phyloP scores from a whole-genome alignment of 2,797 vertebrate genomes.

The Acrocephalus scirpaceus region DNA sequence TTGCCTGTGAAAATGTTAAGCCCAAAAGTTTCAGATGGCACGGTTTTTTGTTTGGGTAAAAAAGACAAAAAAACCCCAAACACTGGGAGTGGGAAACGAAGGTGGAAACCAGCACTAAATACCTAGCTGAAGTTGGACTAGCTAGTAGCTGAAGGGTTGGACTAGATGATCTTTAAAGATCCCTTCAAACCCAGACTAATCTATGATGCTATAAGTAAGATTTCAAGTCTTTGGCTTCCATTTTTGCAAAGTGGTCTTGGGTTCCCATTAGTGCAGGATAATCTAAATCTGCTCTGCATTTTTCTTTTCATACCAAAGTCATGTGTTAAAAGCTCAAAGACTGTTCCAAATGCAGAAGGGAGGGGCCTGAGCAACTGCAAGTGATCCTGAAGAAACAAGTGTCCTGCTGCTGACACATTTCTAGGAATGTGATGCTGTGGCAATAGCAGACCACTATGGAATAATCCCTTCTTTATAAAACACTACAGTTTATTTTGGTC shows the following conservation, averaged over 20 bases:
- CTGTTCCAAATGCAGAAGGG: background rate
- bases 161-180: background rate
- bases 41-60: background rate
- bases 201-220: background rate
- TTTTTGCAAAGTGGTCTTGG: background rate
- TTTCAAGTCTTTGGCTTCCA: background rate
- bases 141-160: background rate
- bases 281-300: background rate
- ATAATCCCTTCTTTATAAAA: background rate
- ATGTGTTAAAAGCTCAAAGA: background rate
- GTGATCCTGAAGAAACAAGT: background rate
- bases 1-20: background rate
- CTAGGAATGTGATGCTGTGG: background rate
- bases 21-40: background rate
- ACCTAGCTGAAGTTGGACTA: background rate
- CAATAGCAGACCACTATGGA: background rate
- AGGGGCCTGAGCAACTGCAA: background rate
- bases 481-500: background rate
- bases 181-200: background rate
- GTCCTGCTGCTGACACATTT: background rate
- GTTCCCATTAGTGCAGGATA: background rate
- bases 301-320: background rate
- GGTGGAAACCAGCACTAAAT: background rate
- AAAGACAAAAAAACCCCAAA: accelerated
- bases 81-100: background rate